Evolutionary conservation across 2,888 invertebrate genomes (phyloP).

Genomic region (Acleris laterana): DNA sequence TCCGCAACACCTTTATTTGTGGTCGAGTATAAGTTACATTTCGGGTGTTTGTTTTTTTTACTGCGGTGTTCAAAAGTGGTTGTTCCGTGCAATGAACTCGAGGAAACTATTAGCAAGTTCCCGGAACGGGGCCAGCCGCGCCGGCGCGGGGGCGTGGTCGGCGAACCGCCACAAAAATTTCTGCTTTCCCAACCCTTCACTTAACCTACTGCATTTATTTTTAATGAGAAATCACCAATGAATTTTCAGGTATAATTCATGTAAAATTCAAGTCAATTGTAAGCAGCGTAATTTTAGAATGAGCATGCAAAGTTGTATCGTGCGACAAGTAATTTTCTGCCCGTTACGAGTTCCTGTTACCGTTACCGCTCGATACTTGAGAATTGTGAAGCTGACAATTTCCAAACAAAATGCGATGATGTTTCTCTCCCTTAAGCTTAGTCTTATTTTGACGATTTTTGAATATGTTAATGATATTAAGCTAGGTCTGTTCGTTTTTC

Average conservation of each 20-base stretch:
- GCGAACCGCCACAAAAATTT: slow-evolving; percentile 32
- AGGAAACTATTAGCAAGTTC: slow-evolving; percentile 38
- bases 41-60: slow-evolving; percentile 4
- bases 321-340: background rate
- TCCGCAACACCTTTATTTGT: background rate
- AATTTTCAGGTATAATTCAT: slow-evolving; percentile 2
- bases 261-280: background rate
- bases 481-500: too few relatives aligned
- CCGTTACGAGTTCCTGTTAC: too few relatives aligned
- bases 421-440: too few relatives aligned
- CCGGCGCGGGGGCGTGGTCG: slow-evolving; percentile 32
- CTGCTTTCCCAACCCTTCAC: slow-evolving; percentile 26
- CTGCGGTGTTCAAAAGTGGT: slow-evolving; percentile 22
- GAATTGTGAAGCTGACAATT: too few relatives aligned
- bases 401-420: too few relatives aligned
- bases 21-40: background rate
- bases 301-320: background rate
- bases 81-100: slow-evolving; percentile 36
- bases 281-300: background rate
- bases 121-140: slow-evolving; percentile 30
- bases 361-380: too few relatives aligned
- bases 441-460: too few relatives aligned
- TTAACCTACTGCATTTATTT: slow-evolving; percentile 28
- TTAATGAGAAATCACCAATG: slow-evolving; percentile 15
- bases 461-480: too few relatives aligned